phyloP scores from a whole-genome alignment of 2,113 vertebrate genomes.

The Bucco capensis region DNA sequence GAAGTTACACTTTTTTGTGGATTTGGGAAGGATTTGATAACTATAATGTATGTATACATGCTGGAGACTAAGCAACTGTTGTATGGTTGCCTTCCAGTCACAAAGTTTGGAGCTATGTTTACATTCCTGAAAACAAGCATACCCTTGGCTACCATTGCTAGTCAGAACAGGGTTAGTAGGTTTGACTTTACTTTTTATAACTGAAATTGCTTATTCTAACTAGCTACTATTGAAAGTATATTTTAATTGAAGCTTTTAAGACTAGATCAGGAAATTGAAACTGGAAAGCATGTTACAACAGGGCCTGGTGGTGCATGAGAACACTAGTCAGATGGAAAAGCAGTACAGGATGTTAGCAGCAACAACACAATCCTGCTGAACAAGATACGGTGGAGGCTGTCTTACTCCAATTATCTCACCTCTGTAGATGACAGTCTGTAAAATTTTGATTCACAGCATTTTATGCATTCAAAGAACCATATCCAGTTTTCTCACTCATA shows the following conservation, averaged over 20 bases:
- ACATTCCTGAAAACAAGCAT: neutral
- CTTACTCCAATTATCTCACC: neutral
- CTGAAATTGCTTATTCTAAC: neutral
- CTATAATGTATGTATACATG: neutral
- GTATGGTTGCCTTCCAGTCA: neutral
- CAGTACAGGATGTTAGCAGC: neutral
- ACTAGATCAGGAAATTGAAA: neutral
- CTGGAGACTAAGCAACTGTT: neutral
- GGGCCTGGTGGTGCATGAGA: neutral
- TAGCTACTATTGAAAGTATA: neutral
- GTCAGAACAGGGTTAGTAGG: neutral
- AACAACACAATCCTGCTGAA: neutral
- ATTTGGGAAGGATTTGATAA: neutral
- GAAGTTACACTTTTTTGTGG: neutral
- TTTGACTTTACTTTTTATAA: neutral
- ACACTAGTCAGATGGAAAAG: neutral
- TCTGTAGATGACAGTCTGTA: neutral
- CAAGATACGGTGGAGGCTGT: neutral
- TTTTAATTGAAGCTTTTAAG: neutral
- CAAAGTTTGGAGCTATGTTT: neutral
- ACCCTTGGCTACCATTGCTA: neutral
- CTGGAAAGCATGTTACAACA: neutral
- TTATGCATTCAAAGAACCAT: neutral
- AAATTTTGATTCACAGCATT: neutral
- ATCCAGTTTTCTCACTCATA: neutral